Conservation (phyloP, 2,113 vertebrate genomes). For the Ochotona princeps region DNA sequence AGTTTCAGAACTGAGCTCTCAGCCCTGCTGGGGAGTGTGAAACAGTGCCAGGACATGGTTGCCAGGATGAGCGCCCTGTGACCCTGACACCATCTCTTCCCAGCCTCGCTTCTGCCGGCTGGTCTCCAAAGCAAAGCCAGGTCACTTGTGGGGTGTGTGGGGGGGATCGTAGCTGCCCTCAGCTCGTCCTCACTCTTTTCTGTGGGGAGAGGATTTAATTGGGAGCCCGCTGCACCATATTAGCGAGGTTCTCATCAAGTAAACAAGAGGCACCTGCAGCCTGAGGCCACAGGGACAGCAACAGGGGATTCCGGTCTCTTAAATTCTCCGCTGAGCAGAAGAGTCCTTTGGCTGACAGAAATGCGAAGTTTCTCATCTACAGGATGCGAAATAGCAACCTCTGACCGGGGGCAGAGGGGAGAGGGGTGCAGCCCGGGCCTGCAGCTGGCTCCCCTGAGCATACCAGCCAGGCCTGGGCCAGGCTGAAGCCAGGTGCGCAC, state of each 20-base stretch:
- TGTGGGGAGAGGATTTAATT: not conserved
- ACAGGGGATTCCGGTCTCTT: not conserved
- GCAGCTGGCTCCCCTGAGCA: not conserved
- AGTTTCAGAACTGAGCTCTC: not conserved
- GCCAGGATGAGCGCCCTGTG: not conserved
- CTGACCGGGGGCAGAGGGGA: not conserved
- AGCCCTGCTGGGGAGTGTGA: not conserved
- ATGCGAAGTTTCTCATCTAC: not conserved
- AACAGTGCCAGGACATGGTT: not conserved
- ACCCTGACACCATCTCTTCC: not conserved
- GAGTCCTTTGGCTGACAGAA: not conserved
- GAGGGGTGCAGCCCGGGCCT: not conserved
- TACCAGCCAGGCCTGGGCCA: no score
- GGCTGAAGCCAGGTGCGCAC: no score
- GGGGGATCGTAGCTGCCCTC: not conserved
- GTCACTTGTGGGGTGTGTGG: not conserved
- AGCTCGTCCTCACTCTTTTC: not conserved
- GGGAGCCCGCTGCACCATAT: not conserved
- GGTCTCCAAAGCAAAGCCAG: not conserved
- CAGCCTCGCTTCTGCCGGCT: not conserved
- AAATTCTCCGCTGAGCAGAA: not conserved
- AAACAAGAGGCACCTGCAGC: not conserved
- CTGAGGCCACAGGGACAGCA: not conserved
- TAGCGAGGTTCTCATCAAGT: not conserved
- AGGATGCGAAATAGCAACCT: not conserved